These are phyloP conservation scores for Equus quagga DNA, from an alignment of 2,113 vertebrate species.

Conservation along the genomic window DNA sequence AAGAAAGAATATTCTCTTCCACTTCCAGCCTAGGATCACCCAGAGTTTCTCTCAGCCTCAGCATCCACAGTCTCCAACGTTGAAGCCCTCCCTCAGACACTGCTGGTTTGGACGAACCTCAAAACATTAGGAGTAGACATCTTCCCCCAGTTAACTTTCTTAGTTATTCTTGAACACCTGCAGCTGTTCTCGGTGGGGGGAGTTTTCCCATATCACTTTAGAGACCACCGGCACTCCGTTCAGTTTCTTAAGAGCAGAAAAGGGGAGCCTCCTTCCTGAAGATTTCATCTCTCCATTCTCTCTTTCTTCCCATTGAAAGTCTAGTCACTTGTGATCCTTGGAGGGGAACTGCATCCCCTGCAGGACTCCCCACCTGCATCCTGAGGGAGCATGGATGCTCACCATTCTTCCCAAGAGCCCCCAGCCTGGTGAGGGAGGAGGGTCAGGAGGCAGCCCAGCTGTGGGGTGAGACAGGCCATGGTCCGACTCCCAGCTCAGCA, in stretches of 20 bases:
- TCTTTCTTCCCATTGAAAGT: neutral
- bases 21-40: no score
- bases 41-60: neutral
- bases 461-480: neutral
- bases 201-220: neutral
- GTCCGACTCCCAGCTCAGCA: neutral
- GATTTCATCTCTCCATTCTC: neutral
- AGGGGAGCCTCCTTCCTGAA: no score
- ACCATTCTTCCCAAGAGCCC: neutral
- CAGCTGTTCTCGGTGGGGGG: neutral
- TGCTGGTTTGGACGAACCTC: neutral
- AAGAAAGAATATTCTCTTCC: neutral
- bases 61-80: neutral
- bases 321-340: neutral
- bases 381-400: neutral
- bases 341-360: neutral
- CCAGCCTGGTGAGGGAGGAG: fast-evolving
- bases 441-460: neutral
- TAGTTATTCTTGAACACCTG: neutral
- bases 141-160: neutral
- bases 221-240: neutral
- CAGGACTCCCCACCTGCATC: neutral
- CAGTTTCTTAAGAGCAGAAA: neutral
- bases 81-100: neutral
- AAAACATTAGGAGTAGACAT: neutral